Evolutionary conservation across 1,140 invertebrate genomes (phyloP), one percentile per base, ranked within the genome.

Genomic region (Sweltsa coloradensis): DNA sequence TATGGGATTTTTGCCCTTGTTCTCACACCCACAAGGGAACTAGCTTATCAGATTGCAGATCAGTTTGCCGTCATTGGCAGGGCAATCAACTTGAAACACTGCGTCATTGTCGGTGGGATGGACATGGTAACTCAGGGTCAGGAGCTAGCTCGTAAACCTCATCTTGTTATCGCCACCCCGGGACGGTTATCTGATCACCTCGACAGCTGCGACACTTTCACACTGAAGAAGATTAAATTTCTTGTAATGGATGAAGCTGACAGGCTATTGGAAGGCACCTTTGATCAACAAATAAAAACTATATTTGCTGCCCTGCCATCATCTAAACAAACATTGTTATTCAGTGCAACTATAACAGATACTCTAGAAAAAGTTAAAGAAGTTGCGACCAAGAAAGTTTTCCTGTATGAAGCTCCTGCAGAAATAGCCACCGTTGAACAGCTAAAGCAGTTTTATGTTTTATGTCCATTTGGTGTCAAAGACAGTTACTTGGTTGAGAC

Each of bases 341-440:
- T 97, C 60, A 97, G 93, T 47, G 96, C 96, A 2, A 99, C 96
- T 13, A 91, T 97, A 61, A 95, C 90, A 6, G 85, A 93, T 62
- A 78, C 83, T 50, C 64, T 89, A 22, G 68, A 81, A 46, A 79
- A 81, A 65, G 67, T 89, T 14, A 79, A 83, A 62, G 59, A 75
- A 54, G 70, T 83, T 4, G 76, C 76, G 14, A 64, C 71, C 2
- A 70, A 68, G 52, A 67, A 82, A 49, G 67, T 75, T 9, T 79
- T 75, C 57, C 60, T 74, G 18, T 84, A 76, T 67, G 78, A 84
- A 71, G 71, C 76, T 5, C 60, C 68, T 36, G 74, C 83, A 51
- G 73, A 75, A 47, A 70, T 83, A 18, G 76, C 82, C 3, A 96
- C 93, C 5, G 92, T 96, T 0, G 82, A 85, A 29, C 75, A 85